These are phyloP conservation scores for Isichthys henryi DNA, from an alignment of 2,113 vertebrate genomes.

Conservation along the genomic window DNA sequence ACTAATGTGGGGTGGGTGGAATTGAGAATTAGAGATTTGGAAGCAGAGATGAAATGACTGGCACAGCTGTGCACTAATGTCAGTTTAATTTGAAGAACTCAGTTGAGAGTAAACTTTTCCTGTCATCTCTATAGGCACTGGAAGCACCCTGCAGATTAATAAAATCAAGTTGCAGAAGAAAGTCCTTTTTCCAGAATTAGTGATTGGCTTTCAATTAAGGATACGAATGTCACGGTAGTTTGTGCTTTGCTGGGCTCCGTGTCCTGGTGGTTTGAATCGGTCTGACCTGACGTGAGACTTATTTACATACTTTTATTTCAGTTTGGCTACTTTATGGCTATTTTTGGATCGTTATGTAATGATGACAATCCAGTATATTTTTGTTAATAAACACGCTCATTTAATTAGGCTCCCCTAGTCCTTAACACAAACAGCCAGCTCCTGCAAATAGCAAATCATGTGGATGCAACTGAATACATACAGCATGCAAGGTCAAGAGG, in stretches of 20 bases:
- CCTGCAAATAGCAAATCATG: not conserved
- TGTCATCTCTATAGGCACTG: slow-evolving; percentile 31
- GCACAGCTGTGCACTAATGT: slow-evolving; percentile 27
- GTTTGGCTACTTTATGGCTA: not conserved
- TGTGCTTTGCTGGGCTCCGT: not conserved
- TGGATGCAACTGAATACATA: not conserved
- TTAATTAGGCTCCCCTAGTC: not conserved
- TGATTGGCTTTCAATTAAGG: not conserved
- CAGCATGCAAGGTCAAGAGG: not conserved
- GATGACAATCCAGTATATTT: not conserved
- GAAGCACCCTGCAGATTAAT: slow-evolving; percentile 15
- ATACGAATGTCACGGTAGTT: not conserved
- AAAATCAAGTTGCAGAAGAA: not conserved
- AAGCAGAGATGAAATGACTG: slow-evolving; percentile 5
- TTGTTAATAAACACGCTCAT: not conserved
- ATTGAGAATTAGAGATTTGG: not conserved
- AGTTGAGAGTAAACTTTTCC: slow-evolving; percentile 20
- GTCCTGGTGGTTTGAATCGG: not conserved
- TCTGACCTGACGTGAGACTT: not conserved
- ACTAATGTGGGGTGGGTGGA: not conserved
- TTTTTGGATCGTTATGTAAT: not conserved
- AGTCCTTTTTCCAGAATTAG: not conserved
- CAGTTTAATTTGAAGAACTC: slow-evolving; percentile 33
- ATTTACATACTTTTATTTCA: not conserved
- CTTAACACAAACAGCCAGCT: not conserved